Evolutionary conservation across 2,113 vertebrate genomes (phyloP), one percentile per base, ranked within the genome.

Genomic region (Sebastes fasciatus): DNA sequence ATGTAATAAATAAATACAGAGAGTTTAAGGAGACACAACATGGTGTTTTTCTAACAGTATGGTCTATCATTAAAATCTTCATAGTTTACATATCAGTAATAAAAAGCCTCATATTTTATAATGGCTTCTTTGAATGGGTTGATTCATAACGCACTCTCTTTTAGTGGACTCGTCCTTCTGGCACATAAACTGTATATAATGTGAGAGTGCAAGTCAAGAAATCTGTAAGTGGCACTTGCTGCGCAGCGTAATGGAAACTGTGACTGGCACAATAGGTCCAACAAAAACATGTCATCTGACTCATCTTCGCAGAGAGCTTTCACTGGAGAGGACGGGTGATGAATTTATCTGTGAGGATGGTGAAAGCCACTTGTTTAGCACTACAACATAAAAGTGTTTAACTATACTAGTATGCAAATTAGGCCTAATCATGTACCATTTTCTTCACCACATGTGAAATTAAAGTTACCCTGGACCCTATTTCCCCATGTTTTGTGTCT

Each of bases 241-340:
- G 72, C 1, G 23, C 75, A 49, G 80, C 57, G 66, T 86, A 84
- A 88, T 87, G 88, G 84, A 90, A 88, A 83, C 70, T 77, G 74
- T 77, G 79, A 84, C 12, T 48, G 67, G 60, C 77, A 85, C 90
- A 67, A 86, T 23, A 70, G 70, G 19, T 61, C 42, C 70, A 61
- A 70, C 81, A 79, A 42, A 85, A 77, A 72, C 51, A 11, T 45
- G 0, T 49, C 52, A 23, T 77, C 81, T 84, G 91, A 88, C 79
- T 92, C 88, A 86, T 82, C 81, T 60, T 54, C 54, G 77, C 74
- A 83, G 43, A 80, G 73, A 48, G 8, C 43, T 64, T 48, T 64
- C 55, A 72, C 74, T 68, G 68, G 42, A 73, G 26, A 55, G 71
- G 49, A 82, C 13, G 7, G 60, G 2, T 72, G 77, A 88, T 80